These are phyloP conservation scores for Nothoprocta pentlandii DNA, from an alignment of 2,113 vertebrate species.

Conservation along the genomic window DNA sequence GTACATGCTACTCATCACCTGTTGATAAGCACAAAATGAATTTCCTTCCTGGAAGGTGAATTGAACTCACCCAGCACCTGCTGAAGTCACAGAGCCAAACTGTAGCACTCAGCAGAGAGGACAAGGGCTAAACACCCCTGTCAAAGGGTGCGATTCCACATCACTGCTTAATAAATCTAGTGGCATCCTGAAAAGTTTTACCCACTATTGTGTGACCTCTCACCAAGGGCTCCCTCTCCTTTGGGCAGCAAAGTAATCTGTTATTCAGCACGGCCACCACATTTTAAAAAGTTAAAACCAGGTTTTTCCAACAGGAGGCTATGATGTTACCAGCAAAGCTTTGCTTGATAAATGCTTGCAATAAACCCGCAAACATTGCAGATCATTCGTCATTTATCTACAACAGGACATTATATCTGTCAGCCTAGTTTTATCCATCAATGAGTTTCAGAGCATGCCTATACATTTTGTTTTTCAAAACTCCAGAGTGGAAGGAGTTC, in stretches of 20 bases:
- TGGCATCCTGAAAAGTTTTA: not conserved
- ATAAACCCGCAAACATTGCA: not conserved
- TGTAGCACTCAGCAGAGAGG: not conserved
- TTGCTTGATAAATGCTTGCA: not conserved
- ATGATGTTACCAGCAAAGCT: not conserved
- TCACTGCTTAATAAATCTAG: not conserved
- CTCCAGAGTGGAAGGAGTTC: not conserved
- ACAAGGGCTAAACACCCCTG: not conserved
- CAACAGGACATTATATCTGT: not conserved
- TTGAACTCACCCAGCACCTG: not conserved
- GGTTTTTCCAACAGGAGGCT: not conserved
- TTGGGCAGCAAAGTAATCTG: not conserved
- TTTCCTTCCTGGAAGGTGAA: not conserved
- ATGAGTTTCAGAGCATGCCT: not conserved
- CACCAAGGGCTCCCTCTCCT: not conserved
- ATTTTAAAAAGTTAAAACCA: not conserved
- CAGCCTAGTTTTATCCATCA: not conserved
- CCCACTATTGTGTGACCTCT: not conserved
- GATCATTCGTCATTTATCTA: not conserved
- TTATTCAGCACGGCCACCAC: not conserved
- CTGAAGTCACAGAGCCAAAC: not conserved
- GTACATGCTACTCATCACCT: not conserved
- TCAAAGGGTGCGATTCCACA: not conserved
- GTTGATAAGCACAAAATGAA: not conserved
- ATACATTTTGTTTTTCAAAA: not conserved